phyloP scores from a whole-genome alignment of 2,888 invertebrate genomes.

The Subacronicta megacephala region DNA sequence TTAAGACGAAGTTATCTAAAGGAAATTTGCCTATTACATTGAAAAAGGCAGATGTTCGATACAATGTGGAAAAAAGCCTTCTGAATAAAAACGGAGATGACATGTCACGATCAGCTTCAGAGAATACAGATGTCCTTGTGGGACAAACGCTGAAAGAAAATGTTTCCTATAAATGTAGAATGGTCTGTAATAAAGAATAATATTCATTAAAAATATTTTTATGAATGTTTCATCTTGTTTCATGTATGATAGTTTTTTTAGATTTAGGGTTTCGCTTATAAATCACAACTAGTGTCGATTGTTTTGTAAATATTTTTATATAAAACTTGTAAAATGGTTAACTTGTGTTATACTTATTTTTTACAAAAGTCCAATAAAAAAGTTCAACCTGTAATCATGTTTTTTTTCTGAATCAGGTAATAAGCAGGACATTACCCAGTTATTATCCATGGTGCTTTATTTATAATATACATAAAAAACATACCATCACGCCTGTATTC shows the following conservation, averaged over 20 bases:
- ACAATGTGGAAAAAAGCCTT: neutral
- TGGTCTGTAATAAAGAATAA: conserved; percentile 76
- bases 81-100: conserved; percentile 35
- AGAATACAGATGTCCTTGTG: conserved; percentile 51
- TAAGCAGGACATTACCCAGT: no score
- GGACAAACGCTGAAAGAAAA: conserved; percentile 71
- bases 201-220: no score
- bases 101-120: conserved; percentile 67
- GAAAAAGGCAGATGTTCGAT: conserved; percentile 2
- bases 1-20: conserved; percentile 57
- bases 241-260: neutral
- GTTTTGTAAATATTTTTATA: conserved; percentile 42
- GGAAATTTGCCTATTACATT: conserved; percentile 26
- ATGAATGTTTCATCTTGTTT: no score
- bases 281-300: conserved; percentile 12
- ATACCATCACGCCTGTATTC: no score
- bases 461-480: no score
- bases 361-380: no score
- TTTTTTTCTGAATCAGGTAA: no score
- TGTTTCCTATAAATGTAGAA: conserved; percentile 77
- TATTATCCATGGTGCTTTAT: no score
- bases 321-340: conserved; percentile 6
- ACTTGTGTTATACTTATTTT: no score
- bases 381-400: no score
- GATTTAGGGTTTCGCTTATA: neutral